Base-by-base conservation (phyloP, 2,797 vertebrate species). In the Trachurus trachurus region DNA sequence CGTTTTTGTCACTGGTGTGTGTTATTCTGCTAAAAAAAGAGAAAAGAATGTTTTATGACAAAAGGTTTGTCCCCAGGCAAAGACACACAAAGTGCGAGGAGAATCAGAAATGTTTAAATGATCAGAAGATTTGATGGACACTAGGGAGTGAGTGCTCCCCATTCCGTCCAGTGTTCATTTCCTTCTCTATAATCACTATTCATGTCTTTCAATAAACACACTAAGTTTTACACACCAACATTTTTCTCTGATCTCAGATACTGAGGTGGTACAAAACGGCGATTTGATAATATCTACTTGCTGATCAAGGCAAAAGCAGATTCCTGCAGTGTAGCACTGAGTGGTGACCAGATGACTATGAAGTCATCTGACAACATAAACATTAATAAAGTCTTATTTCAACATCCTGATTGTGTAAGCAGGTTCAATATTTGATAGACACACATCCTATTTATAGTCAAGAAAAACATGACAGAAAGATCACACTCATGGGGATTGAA, bases 21-120 rank as follows among this genome's bases (percentile, higher is more conserved):
- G 10, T 59, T 71, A 34, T 71, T 60, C 4, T 29, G 15, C 8
- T 62, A 29, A 87, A 77, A 73, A 19, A 50, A 19, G 44, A 47
- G 7, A 0, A 63, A 29, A 40, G 39, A 15, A 37, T 13, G 31
- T 64, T 44, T 60, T 52, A 13, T 13, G 6, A 65, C 11, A 50
- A 58, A 40, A 40, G 17, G 10, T 12, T 62, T 69, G 16, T 47
- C 10, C 16, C 19, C 6, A 21, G 54, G 37, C 12, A 56, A 44
- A 62, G 9, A 61, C 22, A 54, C 34, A 15, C 8, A 37, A 76
- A 62, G 56, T 66, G 47, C 31, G 15, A 4, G 16, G 45, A 15
- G 15, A 39, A 68, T 40, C 6, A 37, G 15, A 61, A 34, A 34
- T 34, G 31, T 34, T 34, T 34, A 34, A 34, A 37, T 45, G 17